Base-by-base conservation (phyloP, 2,888 invertebrate genomes). In the Hydropsyche betteni region DNA sequence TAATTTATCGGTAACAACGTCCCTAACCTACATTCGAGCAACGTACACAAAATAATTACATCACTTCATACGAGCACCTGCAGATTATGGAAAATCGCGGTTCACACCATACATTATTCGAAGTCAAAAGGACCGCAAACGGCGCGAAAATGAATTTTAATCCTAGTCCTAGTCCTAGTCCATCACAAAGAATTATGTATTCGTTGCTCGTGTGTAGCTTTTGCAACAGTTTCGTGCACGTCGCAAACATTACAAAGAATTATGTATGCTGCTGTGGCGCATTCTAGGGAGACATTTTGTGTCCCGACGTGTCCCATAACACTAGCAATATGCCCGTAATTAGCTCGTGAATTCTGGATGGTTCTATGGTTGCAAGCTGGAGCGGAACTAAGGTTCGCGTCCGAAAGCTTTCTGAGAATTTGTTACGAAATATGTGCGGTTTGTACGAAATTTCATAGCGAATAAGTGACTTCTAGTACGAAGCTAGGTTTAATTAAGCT, bases 271-370 rank as follows among this genome's bases (percentile, higher is more conserved):
- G 58, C 14, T 53, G 53, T 53, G 53, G 12, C 53, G 53, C 53
- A 12, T 58, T 58, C 44, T 44, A 4, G 44, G 44, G 44, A 44
- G 44, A 44, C 44, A 44, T 44, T 44, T 44, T 44, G 44, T 44
- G 44, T 44, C 3, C 44, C 58, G 14, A 58, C 16, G 58, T 44
- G 44, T 44, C 44, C 44, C 44, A 44, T 44, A 44, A 44, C 44
- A 44, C 24, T 70, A 24, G 55, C 53, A 4, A 44, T 69, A 51
- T 44, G 51, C 70, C 24, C 51, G 70, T 70, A 70, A 70, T 70
- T 70, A 70, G 33, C 70, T 53, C 61, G 69, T 75, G 75, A 69
- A 75, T 75, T 69, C 58, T 75, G 69, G 8, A 70, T 44, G 69
- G 24, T 16, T 24, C 33, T 2, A 24, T 24, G 24, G 24, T 24